These are phyloP conservation scores for Varecia variegata DNA, from an alignment of 2,797 vertebrate genomes.

Conservation along the genomic window DNA sequence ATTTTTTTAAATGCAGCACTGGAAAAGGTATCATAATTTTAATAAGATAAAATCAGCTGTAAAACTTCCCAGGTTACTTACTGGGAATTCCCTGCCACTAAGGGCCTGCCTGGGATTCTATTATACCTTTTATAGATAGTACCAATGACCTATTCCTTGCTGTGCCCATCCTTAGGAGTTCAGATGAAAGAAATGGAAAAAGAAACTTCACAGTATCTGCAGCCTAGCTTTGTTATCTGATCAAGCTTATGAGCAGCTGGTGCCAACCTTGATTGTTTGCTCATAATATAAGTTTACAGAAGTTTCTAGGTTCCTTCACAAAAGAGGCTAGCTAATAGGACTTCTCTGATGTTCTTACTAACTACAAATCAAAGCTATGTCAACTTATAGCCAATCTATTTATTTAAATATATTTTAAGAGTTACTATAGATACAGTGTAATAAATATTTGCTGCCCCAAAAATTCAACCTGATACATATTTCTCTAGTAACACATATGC, in stretches of 20 bases:
- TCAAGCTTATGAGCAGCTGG: neutral
- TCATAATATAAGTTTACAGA: neutral
- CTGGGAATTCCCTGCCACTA: neutral
- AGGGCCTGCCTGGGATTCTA: neutral
- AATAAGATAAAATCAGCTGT: neutral
- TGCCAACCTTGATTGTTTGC: neutral
- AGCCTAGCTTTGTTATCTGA: neutral
- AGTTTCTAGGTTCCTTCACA: neutral
- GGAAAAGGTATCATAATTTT: neutral
- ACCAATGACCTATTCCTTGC: neutral
- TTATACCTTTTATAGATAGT: neutral
- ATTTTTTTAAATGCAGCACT: neutral
- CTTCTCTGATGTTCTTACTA: neutral
- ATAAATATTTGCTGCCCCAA: neutral
- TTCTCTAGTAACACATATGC: neutral
- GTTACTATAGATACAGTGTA: neutral
- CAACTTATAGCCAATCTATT: neutral
- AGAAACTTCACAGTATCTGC: neutral
- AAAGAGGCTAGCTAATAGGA: neutral
- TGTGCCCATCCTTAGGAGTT: neutral
- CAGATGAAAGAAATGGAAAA: neutral
- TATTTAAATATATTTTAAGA: conserved; percentile 1
- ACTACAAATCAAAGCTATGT: neutral
- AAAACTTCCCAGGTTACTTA: neutral
- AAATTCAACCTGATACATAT: neutral